Percentiles rank a stretch among this genome's conserved stretches.
phyloP scores from a whole-genome alignment of 2,113 vertebrate genomes.

The Silurus asotus region DNA sequence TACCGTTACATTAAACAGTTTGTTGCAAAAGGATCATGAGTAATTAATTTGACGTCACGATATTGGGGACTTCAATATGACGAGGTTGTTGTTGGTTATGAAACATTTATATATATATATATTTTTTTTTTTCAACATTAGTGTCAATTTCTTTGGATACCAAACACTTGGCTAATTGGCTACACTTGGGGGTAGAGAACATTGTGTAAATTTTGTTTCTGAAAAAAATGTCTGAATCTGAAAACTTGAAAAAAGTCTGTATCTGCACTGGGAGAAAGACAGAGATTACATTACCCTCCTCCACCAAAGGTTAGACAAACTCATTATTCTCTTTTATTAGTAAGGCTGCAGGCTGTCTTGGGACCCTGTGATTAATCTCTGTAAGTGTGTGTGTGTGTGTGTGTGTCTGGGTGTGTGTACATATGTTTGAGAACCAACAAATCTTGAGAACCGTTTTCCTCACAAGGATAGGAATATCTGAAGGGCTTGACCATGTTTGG shows the following conservation, averaged over 20 bases:
- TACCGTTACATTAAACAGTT: no score
- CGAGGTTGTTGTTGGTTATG: neutral
- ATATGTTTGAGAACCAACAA: slow-evolving; percentile 2
- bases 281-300: slow-evolving; percentile 56
- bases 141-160: neutral
- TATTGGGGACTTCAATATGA: neutral
- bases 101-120: no score
- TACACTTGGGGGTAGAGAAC: neutral
- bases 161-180: neutral
- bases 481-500: neutral
- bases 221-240: no score
- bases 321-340: slow-evolving; percentile 51
- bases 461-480: neutral
- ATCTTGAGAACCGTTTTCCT: no score
- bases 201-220: neutral
- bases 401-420: neutral
- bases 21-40: no score
- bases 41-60: neutral
- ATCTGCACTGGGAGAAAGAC: neutral
- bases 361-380: slow-evolving; percentile 40
- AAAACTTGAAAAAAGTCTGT: no score
- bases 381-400: slow-evolving; percentile 29
- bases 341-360: slow-evolving; percentile 33
- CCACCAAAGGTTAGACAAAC: slow-evolving; percentile 45
- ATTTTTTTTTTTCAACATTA: neutral